phyloP scores from a whole-genome alignment of 1,140 invertebrate species.

The Scylla paramamosain region DNA sequence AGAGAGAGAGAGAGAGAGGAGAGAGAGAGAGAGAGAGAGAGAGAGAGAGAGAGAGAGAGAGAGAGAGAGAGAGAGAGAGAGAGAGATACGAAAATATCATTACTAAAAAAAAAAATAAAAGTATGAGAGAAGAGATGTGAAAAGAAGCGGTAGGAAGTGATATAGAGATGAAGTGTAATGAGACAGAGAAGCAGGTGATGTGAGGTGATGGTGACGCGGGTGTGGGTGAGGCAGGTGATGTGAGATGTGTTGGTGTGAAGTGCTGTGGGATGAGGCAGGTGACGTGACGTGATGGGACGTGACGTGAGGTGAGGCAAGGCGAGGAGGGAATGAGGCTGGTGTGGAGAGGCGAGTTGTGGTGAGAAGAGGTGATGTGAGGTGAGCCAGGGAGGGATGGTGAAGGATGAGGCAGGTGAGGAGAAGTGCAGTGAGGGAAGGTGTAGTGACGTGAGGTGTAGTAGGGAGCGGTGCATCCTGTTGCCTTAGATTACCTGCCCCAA shows the following conservation, averaged over 20 bases:
- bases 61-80: background rate
- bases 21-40: background rate
- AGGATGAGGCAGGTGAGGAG: background rate
- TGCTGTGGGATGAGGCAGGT: too few relatives aligned
- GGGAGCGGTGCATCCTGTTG: too few relatives aligned
- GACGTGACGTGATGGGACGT: background rate
- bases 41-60: slow-evolving; percentile 21
- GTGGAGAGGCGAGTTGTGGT: background rate
- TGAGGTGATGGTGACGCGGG: too few relatives aligned
- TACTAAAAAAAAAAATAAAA: too few relatives aligned
- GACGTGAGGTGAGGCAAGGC: background rate
- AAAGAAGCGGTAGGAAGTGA: too few relatives aligned
- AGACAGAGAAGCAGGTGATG: too few relatives aligned
- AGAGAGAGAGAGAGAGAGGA: background rate
- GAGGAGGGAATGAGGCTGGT: too few relatives aligned
- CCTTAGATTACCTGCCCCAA: too few relatives aligned
- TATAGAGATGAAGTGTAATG: too few relatives aligned
- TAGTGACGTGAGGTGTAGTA: background rate
- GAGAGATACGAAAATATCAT: background rate
- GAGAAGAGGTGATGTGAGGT: background rate
- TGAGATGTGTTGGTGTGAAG: too few relatives aligned
- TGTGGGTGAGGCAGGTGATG: too few relatives aligned
- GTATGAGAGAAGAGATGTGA: background rate
- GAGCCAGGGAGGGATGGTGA: background rate
- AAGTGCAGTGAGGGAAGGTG: background rate